phyloP scores from a whole-genome alignment of 2,113 vertebrate species.

The Channa argus region DNA sequence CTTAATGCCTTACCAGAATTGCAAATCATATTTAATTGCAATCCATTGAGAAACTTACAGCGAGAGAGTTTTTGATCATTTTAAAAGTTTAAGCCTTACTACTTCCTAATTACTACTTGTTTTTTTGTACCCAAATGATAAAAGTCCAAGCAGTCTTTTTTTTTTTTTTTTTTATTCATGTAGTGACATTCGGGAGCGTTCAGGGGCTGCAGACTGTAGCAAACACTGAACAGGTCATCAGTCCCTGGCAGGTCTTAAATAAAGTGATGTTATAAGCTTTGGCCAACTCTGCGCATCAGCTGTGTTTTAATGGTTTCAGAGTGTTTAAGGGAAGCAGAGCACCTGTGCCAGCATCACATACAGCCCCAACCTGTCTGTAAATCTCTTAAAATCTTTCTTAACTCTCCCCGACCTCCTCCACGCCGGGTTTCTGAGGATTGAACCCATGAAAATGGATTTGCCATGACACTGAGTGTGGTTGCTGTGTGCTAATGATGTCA shows the following conservation, averaged over 20 bases:
- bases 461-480: conserved; percentile 1
- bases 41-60: too few species aligned
- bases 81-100: too few species aligned
- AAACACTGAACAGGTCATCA: background rate
- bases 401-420: background rate
- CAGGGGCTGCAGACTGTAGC: background rate
- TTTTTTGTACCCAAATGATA: too few species aligned
- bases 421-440: background rate
- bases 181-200: background rate
- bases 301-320: background rate
- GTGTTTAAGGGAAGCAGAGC: background rate
- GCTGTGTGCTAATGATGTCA: conserved; percentile 19
- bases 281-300: background rate
- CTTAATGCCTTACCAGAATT: too few species aligned
- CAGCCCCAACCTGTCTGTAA: background rate
- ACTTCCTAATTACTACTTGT: too few species aligned
- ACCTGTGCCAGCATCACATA: background rate
- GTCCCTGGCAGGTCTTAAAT: background rate
- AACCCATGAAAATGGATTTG: background rate
- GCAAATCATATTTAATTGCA: too few species aligned
- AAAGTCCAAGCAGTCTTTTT: background rate
- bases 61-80: too few species aligned
- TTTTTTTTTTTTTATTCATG: background rate
- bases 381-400: background rate
- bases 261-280: background rate